Evolutionary conservation across 1,140 invertebrate genomes (phyloP).

Genomic region (Popillia japonica): DNA sequence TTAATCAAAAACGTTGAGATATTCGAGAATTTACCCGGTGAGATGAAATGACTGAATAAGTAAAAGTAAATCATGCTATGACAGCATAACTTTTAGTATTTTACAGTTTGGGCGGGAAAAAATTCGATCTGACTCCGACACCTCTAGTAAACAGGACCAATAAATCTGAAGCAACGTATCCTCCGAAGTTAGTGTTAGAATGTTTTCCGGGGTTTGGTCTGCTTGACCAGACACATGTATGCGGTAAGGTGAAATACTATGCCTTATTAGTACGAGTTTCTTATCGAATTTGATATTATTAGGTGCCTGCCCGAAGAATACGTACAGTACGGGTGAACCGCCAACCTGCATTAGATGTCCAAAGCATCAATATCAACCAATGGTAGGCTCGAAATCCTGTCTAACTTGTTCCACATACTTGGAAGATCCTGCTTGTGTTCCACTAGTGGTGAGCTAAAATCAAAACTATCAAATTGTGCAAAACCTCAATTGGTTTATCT

Average conservation of each 20-base stretch:
- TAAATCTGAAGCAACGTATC: neutral
- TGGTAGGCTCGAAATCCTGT: slow-evolving; percentile 52
- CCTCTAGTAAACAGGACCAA: slow-evolving; percentile 23
- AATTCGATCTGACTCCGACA: slow-evolving; percentile 46
- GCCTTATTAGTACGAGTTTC: neutral
- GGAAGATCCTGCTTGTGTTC: slow-evolving; percentile 54
- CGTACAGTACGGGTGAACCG: slow-evolving; percentile 50
- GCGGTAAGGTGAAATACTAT: slow-evolving; percentile 48
- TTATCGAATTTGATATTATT: neutral
- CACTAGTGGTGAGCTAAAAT: slow-evolving; percentile 50
- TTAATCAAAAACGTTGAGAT: slow-evolving; percentile 54
- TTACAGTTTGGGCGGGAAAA: slow-evolving; percentile 50
- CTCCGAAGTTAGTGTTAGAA: slow-evolving; percentile 49
- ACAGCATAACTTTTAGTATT: slow-evolving; percentile 53
- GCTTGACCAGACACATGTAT: slow-evolving; percentile 51
- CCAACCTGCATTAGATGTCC: slow-evolving; percentile 55
- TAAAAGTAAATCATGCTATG: slow-evolving; percentile 1
- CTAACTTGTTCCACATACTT: slow-evolving; percentile 53
- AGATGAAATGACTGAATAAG: slow-evolving; percentile 3
- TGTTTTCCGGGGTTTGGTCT: slow-evolving; percentile 54
- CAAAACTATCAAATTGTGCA: neutral
- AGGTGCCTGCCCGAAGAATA: slow-evolving; percentile 54
- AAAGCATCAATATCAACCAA: slow-evolving; percentile 53
- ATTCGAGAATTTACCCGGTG: slow-evolving; percentile 51
- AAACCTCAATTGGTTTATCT: neutral